phyloP scores from a whole-genome alignment of 1,140 invertebrate species.

The Whitmania pigra region DNA sequence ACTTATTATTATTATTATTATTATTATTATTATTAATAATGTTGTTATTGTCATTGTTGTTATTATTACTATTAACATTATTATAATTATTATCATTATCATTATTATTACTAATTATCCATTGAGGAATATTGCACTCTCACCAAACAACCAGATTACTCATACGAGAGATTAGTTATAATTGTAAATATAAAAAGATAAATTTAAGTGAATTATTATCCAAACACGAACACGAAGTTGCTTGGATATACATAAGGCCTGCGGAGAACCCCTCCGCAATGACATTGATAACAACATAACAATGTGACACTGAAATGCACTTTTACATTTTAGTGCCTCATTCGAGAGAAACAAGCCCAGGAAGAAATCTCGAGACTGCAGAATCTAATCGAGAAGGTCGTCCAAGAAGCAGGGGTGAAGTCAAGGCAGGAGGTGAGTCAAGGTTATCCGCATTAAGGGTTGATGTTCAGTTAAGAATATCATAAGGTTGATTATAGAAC shows the following conservation, averaged over 20 bases:
- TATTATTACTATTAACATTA: too few species aligned
- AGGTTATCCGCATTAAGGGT: not conserved
- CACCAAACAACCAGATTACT: too few species aligned
- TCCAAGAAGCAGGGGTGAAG: not conserved
- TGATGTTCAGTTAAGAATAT: not conserved
- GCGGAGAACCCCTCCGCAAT: not conserved
- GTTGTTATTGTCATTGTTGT: too few species aligned
- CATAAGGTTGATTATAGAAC: not conserved
- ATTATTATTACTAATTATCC: too few species aligned
- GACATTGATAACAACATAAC: not conserved
- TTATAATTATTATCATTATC: too few species aligned
- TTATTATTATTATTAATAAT: too few species aligned
- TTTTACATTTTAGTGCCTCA: constrained; percentile 1
- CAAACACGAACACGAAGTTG: not conserved
- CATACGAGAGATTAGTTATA: too few species aligned
- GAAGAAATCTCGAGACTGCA: not conserved
- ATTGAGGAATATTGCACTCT: too few species aligned
- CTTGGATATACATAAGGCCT: not conserved
- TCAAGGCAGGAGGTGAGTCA: not conserved
- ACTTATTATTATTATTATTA: too few species aligned
- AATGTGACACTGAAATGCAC: not conserved
- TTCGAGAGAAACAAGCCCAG: not conserved
- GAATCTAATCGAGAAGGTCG: not conserved
- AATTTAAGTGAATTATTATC: not conserved
- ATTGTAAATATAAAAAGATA: too few species aligned